These are phyloP conservation scores for Melanophora roralis DNA, from an alignment of 2,888 invertebrate genomes.

Conservation along the genomic window DNA sequence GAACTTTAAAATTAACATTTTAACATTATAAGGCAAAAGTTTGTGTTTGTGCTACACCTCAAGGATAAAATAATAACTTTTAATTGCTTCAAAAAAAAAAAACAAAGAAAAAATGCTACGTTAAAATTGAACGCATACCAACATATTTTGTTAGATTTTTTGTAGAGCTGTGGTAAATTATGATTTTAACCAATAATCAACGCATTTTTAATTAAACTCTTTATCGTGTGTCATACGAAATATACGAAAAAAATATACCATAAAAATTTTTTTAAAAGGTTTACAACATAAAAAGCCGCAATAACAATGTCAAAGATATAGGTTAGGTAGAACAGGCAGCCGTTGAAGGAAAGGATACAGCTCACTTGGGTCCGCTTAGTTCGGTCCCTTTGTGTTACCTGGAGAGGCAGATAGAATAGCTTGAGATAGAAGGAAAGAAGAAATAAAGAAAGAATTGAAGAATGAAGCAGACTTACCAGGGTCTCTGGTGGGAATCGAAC, in stretches of 20 bases:
- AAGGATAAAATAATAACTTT: slow-evolving; percentile 62
- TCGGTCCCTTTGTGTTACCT: no score
- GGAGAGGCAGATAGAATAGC: no score
- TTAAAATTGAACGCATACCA: neutral
- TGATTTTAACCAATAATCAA: slow-evolving; percentile 38
- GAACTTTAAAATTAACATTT: slow-evolving; percentile 43
- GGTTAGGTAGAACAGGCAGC: no score
- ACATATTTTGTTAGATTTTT: neutral
- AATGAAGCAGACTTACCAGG: no score
- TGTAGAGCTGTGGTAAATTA: slow-evolving; percentile 9
- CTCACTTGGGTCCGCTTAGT: no score
- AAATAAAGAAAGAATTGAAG: no score
- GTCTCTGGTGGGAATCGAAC: no score
- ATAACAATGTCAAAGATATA: neutral
- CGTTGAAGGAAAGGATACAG: no score
- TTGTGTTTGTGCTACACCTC: slow-evolving; percentile 44
- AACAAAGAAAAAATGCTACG: no score
- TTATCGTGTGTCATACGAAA: neutral
- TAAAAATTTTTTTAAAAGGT: neutral
- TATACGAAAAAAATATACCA: neutral
- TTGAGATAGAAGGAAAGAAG: no score
- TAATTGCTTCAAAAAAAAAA: slow-evolving; percentile 43
- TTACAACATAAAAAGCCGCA: neutral
- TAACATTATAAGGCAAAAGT: slow-evolving; percentile 28
- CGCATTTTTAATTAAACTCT: slow-evolving; percentile 60